phyloP scores from a whole-genome alignment of 2,888 invertebrate species.

The Diloba caeruleocephala region DNA sequence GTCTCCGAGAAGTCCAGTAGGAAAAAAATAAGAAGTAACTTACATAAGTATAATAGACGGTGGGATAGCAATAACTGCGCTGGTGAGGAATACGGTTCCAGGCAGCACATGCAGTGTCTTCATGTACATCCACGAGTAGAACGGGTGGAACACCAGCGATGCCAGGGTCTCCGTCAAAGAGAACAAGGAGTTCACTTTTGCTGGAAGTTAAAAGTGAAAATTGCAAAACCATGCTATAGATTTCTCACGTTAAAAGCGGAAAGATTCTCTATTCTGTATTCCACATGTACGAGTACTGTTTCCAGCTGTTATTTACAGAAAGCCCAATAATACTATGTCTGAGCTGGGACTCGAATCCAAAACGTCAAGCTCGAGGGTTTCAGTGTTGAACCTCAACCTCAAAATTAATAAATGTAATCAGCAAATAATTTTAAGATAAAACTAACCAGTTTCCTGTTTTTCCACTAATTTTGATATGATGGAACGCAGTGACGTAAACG shows the following conservation, averaged over 20 bases:
- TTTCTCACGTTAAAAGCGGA: no score
- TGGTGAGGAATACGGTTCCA: constrained; percentile 79
- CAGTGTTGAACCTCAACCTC: not conserved
- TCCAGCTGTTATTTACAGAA: no score
- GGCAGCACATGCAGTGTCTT: constrained; percentile 77
- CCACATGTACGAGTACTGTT: no score
- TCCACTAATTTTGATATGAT: constrained; percentile 83
- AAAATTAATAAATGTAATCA: not conserved
- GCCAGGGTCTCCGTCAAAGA: constrained; percentile 83
- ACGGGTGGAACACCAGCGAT: constrained; percentile 78
- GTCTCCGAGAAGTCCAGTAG: not conserved
- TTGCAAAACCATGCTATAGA: no score
- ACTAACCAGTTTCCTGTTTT: constrained; percentile 83
- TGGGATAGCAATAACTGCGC: constrained; percentile 74
- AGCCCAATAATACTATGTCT: no score
- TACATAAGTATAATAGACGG: constrained; percentile 75
- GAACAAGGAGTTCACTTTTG: constrained; percentile 83
- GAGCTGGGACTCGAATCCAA: no score
- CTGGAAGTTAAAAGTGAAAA: constrained; percentile 60
- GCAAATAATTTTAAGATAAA: not conserved
- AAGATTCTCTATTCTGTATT: no score
- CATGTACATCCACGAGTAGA: constrained; percentile 85
- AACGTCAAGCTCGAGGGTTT: no score
- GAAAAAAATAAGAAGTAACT: constrained; percentile 53
- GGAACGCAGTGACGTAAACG: constrained; percentile 82